Conservation (phyloP, 2,888 invertebrate genomes). For the Rhingia rostrata region DNA sequence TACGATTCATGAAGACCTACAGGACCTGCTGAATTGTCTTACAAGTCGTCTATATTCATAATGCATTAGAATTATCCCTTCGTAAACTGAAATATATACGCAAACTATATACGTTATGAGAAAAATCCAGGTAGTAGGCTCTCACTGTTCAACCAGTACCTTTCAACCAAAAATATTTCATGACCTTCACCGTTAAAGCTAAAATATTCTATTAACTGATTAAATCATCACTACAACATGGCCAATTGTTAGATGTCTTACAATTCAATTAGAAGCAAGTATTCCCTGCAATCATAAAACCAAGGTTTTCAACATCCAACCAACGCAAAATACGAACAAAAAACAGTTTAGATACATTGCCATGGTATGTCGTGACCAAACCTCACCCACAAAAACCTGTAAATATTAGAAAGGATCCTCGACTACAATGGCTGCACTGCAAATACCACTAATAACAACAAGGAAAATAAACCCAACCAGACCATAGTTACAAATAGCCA, state of each 20-base stretch:
- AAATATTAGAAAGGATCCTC: constrained; percentile 35
- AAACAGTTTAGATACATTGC: background rate
- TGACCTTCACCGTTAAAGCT: no score
- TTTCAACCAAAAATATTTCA: no score
- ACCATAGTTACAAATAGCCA: constrained; percentile 36
- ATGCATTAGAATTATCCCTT: no score
- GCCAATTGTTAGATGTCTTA: background rate
- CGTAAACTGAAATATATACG: no score
- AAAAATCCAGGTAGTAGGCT: no score
- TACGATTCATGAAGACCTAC: no score
- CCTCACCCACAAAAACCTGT: constrained; percentile 17
- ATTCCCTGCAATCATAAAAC: background rate
- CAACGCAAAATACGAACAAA: constrained; percentile 1
- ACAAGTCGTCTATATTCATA: no score
- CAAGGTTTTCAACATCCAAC: constrained; percentile 6
- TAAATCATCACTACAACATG: no score
- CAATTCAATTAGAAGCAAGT: background rate
- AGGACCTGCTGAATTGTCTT: no score
- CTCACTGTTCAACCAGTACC: no score
- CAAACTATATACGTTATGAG: no score
- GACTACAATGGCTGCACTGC: constrained; percentile 8
- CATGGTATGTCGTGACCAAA: constrained; percentile 23
- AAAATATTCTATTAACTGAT: no score
- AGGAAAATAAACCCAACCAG: background rate
- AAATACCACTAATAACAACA: constrained; percentile 13